phyloP scores from a whole-genome alignment of 2,888 invertebrate species.

The Hedya salicella region DNA sequence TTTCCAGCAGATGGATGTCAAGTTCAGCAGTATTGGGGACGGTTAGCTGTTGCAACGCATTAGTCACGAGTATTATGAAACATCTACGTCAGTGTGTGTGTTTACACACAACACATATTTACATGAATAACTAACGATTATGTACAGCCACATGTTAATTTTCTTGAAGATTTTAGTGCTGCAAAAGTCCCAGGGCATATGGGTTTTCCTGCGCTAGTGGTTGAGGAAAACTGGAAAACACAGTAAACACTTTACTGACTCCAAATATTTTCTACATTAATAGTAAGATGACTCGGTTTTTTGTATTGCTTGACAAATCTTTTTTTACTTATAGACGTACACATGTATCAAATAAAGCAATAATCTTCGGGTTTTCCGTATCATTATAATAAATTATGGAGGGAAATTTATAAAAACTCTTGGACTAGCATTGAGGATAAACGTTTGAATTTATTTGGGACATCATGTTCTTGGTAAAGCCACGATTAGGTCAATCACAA shows the following conservation, averaged over 20 bases:
- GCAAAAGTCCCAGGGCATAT: not conserved
- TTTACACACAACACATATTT: conserved; percentile 37
- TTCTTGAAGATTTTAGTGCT: conserved; percentile 8
- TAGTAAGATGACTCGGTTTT: no score
- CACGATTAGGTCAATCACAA: conserved; percentile 18
- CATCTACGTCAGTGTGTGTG: conserved; percentile 44
- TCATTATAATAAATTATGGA: not conserved
- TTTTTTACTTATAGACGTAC: conserved; percentile 7
- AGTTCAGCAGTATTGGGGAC: conserved; percentile 71
- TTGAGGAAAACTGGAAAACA: not conserved
- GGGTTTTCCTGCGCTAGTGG: not conserved
- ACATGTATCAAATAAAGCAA: not conserved
- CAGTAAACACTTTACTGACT: not conserved
- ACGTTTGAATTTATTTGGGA: conserved; percentile 12
- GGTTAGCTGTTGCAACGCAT: conserved; percentile 60
- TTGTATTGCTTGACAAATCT: not conserved
- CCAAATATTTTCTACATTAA: not conserved
- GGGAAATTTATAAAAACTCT: not conserved
- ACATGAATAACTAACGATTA: conserved; percentile 32
- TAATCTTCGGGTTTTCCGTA: conserved; percentile 1
- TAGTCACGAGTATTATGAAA: conserved; percentile 63
- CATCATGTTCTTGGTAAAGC: conserved; percentile 13
- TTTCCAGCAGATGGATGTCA: conserved; percentile 64
- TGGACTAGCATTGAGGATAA: conserved; percentile 20
- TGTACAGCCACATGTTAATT: conserved; percentile 2